A percentile compares a stretch with the other conserved stretches of the same genome.
phyloP scores from a whole-genome alignment of 2,797 vertebrate species.

The Argya squamiceps region DNA sequence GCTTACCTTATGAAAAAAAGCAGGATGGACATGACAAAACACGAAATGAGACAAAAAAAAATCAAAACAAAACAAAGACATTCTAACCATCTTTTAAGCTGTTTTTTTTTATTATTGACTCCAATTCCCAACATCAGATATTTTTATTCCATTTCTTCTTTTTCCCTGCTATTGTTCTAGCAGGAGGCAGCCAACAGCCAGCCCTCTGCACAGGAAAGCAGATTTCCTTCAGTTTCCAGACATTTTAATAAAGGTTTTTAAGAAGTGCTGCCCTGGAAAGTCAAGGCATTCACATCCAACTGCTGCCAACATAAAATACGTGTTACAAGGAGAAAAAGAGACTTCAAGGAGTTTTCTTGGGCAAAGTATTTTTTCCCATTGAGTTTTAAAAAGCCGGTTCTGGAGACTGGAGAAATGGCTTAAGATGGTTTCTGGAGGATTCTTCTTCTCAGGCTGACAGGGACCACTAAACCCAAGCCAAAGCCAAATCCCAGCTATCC shows the following conservation, averaged over 20 bases:
- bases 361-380: background rate
- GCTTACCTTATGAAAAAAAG: slow-evolving; percentile 10
- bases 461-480: background rate
- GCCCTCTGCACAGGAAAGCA: background rate
- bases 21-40: background rate
- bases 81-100: background rate
- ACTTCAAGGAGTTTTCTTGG: background rate
- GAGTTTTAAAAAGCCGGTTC: background rate
- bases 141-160: background rate
- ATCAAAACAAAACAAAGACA: background rate
- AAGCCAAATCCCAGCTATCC: background rate
- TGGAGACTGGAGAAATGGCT: background rate
- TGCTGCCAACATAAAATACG: background rate
- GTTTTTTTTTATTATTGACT: background rate
- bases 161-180: background rate
- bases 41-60: background rate
- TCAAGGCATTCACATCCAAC: background rate
- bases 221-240: background rate
- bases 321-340: background rate
- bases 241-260: background rate
- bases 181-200: background rate
- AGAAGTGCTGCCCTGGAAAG: background rate
- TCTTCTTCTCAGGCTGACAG: background rate
- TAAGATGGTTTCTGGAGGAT: background rate
- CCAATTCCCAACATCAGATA: background rate